Conservation (phyloP, 1,140 invertebrate species). For the Andricus grossulariae region DNA sequence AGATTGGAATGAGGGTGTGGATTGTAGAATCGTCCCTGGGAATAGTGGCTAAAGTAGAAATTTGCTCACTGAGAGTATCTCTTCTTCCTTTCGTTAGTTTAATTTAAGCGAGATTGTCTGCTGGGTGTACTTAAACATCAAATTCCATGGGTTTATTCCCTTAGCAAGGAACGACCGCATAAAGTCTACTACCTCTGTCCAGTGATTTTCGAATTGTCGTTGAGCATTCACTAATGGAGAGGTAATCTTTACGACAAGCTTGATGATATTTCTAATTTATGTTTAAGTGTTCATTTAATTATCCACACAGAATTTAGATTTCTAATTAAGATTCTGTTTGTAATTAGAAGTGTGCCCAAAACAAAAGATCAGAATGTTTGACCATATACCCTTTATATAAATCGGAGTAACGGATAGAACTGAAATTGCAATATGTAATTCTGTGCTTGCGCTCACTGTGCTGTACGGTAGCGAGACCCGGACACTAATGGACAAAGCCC, state of each 20-base stretch:
- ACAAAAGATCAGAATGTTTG: too few relatives aligned
- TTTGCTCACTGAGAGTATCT: background rate
- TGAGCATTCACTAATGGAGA: conserved; percentile 10
- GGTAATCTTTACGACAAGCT: background rate
- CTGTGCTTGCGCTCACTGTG: too few relatives aligned
- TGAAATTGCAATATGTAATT: too few relatives aligned
- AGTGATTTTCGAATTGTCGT: conserved; percentile 15
- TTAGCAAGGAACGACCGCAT: conserved; percentile 27
- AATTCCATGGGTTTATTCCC: background rate
- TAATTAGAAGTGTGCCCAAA: too few relatives aligned
- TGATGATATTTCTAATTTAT: too few relatives aligned
- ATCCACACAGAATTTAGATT: too few relatives aligned
- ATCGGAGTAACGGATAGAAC: too few relatives aligned
- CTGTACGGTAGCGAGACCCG: too few relatives aligned
- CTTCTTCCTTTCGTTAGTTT: conserved; percentile 5
- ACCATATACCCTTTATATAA: too few relatives aligned
- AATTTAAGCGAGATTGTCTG: background rate
- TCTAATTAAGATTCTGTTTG: too few relatives aligned
- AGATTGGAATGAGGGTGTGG: background rate
- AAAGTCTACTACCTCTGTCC: background rate
- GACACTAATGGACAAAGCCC: too few relatives aligned
- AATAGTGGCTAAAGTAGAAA: background rate
- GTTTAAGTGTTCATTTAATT: too few relatives aligned
- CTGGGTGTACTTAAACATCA: background rate
- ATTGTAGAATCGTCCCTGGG: background rate